Evolutionary conservation across 2,888 invertebrate species (phyloP).

Genomic region (Eupsilia transversa): DNA sequence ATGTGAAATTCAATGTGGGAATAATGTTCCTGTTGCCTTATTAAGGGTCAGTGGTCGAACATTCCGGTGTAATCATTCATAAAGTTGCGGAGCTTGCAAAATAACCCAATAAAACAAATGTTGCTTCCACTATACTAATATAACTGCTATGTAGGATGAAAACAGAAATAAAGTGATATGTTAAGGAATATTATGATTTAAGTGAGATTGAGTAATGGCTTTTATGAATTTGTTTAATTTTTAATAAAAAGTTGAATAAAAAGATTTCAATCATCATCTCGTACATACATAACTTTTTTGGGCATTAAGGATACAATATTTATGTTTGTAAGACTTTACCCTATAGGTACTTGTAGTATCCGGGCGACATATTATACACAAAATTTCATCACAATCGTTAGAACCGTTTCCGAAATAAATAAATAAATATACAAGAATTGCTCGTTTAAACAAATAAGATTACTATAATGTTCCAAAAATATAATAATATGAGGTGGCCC

Average conservation of each 20-base stretch:
- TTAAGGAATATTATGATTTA: no score
- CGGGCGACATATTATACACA: background rate
- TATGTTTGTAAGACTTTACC: background rate
- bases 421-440: no score
- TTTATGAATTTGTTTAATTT: no score
- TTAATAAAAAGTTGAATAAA: no score
- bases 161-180: conserved; percentile 1
- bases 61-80: conserved; percentile 2
- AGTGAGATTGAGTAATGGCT: no score
- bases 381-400: background rate
- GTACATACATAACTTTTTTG: conserved; percentile 4
- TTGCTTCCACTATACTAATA: background rate
- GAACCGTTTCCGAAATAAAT: no score
- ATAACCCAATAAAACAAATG: conserved; percentile 3
- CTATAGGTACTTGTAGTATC: conserved; percentile 4
- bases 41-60: background rate
- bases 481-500: conserved; percentile 3
- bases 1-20: no score
- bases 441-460: no score
- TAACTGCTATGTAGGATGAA: conserved; percentile 3
- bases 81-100: conserved; percentile 6
- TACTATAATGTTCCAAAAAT: conserved; percentile 16
- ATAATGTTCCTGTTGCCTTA: no score
- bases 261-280: conserved; percentile 10
- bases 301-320: conserved; percentile 4